Base-by-base conservation (phyloP, 2,797 vertebrate species). In the Helicolenus hilgendorfi region DNA sequence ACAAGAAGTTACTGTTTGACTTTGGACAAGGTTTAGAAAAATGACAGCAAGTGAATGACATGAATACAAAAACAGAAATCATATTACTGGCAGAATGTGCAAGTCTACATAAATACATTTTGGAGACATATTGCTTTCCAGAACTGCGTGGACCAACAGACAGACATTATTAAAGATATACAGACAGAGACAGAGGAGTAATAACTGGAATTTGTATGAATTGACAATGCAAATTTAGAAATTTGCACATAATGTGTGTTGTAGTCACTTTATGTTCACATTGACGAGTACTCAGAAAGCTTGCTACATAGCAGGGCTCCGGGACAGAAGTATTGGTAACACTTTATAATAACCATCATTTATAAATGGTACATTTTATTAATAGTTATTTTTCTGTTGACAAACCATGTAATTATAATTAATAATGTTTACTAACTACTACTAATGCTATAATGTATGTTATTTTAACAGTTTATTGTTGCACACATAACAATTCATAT, bases 31-130 rank as follows among this genome's bases (percentile, higher is more conserved):
- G 76, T 64, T 83, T 63, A 22, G 33, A 36, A 0, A 73, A 79
- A 68, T 62, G 63, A 85, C 41, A 36, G 56, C 24, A 62, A 26
- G 45, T 3, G 64, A 84, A 71, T 58, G 45, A 60, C 56, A 35
- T 63, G 70, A 83, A 92, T 65, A 89, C 72, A 31, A 60, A 83
- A 77, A 60, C 29, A 58, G 56, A 76, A 74, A 72, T 77, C 20
- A 59, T 8, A 36, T 67, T 67, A 35, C 22, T 29, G 26, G 63
- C 14, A 27, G 24, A 59, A 80, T 26, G 73, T 78, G 55, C 31
- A 60, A n/a, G 55, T 60, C 18, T 49, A 18, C 33, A 49, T 53
- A 58, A 15, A 38, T 20, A 69, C 14, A 13, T 63, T 84, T 63
- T 49, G 33, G 11, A 33, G 31, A 75, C 45, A 45, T 33, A 55